Percentiles rank a stretch among this genome's conserved stretches.
Conservation (phyloP, 2,113 vertebrate genomes). For the Seriola aureovittata region DNA sequence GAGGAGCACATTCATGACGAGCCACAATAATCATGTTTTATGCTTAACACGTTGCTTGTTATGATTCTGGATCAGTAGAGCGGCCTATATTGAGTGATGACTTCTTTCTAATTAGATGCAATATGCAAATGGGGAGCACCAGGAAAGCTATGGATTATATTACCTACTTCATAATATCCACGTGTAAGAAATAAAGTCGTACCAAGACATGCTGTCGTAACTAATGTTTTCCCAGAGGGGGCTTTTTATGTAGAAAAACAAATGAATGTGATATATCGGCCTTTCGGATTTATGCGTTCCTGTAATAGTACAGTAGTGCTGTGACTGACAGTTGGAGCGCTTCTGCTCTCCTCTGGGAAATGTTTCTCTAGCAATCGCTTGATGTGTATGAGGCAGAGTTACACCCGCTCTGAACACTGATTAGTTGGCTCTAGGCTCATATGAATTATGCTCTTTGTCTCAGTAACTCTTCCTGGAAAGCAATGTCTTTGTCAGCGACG, state of each 20-base stretch:
- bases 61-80: constrained; percentile 67
- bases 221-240: constrained; percentile 25
- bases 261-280: constrained; percentile 46
- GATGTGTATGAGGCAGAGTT: constrained; percentile 55
- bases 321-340: constrained; percentile 64
- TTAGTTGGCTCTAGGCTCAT: constrained; percentile 70
- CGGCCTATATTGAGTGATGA: constrained; percentile 53
- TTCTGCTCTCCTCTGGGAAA: constrained; percentile 63
- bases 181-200: constrained; percentile 19
- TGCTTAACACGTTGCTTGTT: constrained; percentile 70
- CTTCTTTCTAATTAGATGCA: constrained; percentile 74
- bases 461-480: constrained; percentile 45
- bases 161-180: constrained; percentile 20
- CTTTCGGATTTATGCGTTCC: constrained; percentile 27
- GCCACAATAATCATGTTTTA: constrained; percentile 63
- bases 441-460: constrained; percentile 82
- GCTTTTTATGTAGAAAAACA: constrained; percentile 44
- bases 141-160: constrained; percentile 60
- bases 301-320: constrained; percentile 34
- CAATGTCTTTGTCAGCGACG: constrained; percentile 48
- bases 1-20: constrained; percentile 58
- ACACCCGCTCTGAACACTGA: constrained; percentile 74
- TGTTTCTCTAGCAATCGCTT: constrained; percentile 59
- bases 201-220: background rate
- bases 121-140: constrained; percentile 58